These are phyloP conservation scores for Tiliqua scincoides DNA, from an alignment of 2,113 vertebrate genomes.

Conservation along the genomic window DNA sequence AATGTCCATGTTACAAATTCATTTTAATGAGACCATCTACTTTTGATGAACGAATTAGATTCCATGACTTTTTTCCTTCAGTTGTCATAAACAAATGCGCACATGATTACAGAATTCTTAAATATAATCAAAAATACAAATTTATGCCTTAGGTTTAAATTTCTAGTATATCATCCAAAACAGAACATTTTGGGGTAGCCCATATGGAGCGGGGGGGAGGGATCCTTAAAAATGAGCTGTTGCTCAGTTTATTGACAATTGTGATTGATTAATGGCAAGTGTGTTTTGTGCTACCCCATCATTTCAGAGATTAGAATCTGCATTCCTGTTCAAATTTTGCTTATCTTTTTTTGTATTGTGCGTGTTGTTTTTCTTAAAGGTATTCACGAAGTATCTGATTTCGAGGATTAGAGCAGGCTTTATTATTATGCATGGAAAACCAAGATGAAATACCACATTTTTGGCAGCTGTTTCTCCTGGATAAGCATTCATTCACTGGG, in stretches of 20 bases:
- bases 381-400: conserved; percentile 1
- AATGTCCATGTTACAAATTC: conserved; percentile 32
- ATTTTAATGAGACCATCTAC: conserved; percentile 27
- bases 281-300: conserved; percentile 27
- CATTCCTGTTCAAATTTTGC: background rate
- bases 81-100: background rate
- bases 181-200: background rate
- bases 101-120: too few relatives aligned
- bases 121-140: background rate
- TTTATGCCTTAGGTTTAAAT: background rate
- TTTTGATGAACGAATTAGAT: conserved; percentile 14
- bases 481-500: background rate
- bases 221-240: background rate
- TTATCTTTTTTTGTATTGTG: conserved; percentile 12
- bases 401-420: conserved; percentile 15
- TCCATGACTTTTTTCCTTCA: conserved; percentile 34
- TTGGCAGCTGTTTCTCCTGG: conserved; percentile 33
- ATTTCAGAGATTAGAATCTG: background rate
- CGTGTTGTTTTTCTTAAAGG: background rate
- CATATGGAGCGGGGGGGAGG: background rate
- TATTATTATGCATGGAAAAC: conserved; percentile 31
- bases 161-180: conserved; percentile 12
- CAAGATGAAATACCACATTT: conserved; percentile 7
- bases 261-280: background rate
- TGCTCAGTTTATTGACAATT: conserved; percentile 17